phyloP scores from a whole-genome alignment of 2,797 vertebrate species.

The Arremon aurantiirostris region DNA sequence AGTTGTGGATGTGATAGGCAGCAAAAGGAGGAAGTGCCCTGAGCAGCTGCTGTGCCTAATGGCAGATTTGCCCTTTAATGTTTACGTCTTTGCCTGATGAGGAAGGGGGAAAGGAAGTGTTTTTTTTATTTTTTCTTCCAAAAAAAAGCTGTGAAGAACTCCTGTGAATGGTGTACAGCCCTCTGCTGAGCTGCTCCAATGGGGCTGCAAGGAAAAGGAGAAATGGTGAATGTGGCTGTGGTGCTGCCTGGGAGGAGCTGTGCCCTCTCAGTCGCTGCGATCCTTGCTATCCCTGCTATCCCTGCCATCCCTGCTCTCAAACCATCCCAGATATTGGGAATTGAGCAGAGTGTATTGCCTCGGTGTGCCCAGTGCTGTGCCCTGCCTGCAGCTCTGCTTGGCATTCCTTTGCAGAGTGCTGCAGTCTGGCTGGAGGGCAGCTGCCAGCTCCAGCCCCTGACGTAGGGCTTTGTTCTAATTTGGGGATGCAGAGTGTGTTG shows the following conservation, averaged over 20 bases:
- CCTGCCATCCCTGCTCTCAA: too few relatives aligned
- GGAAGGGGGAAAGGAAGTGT: neutral
- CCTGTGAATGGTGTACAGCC: neutral
- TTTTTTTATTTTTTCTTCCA: neutral
- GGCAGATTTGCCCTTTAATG: neutral
- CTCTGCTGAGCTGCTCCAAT: neutral
- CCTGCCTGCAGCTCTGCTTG: neutral
- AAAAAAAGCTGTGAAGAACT: neutral
- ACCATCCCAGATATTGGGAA: rapidly evolving
- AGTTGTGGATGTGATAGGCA: neutral
- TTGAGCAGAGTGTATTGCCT: neutral
- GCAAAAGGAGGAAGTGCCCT: neutral
- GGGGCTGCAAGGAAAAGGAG: neutral
- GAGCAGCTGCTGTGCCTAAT: rapidly evolving
- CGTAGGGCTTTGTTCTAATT: neutral
- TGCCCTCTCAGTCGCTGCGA: neutral
- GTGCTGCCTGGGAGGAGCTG: neutral
- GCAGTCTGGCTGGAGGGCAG: neutral
- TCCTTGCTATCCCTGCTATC: too few relatives aligned
- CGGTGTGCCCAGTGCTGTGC: neutral
- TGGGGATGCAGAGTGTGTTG: neutral
- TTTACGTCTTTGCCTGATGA: neutral
- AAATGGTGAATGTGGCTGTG: rapidly evolving
- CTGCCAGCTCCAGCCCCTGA: neutral
- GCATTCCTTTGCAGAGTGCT: neutral